Conservation (phyloP, 2,113 vertebrate species). For the Hucho hucho region DNA sequence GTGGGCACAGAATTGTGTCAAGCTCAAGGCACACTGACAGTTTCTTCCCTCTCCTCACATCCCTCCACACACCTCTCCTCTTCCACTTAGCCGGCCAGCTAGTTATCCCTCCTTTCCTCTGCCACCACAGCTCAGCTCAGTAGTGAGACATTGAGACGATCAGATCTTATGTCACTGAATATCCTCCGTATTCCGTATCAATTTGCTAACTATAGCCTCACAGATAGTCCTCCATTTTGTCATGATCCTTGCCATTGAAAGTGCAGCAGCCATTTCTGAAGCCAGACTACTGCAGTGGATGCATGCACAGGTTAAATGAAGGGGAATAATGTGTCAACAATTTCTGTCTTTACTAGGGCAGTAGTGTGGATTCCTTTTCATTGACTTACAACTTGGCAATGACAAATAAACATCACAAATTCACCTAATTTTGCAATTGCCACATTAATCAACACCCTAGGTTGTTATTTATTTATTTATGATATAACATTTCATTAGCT, state of each 20-base stretch:
- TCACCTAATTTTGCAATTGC: no score
- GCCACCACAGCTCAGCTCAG: background rate
- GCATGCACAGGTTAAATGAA: no score
- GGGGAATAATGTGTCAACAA: no score
- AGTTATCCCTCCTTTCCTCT: background rate
- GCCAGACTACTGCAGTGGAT: constrained; percentile 33
- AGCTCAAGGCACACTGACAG: constrained; percentile 23
- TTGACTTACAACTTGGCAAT: no score
- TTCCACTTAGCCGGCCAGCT: constrained; percentile 8
- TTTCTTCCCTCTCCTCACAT: constrained; percentile 8
- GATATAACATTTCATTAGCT: no score
- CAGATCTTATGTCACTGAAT: constrained; percentile 28
- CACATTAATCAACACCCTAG: no score
- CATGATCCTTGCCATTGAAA: constrained; percentile 37
- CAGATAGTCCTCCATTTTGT: constrained; percentile 72
- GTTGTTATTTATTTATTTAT: no score
- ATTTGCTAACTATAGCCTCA: constrained; percentile 17
- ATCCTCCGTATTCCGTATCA: constrained; percentile 10
- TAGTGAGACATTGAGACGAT: constrained; percentile 24
- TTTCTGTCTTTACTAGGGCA: no score
- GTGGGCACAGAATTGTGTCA: constrained; percentile 27
- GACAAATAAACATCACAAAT: no score
- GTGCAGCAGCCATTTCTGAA: constrained; percentile 69
- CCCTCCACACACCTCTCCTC: constrained; percentile 28
- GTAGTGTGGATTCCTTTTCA: no score